Conservation (phyloP, 1,140 invertebrate species). For the Triops cancriformis region DNA sequence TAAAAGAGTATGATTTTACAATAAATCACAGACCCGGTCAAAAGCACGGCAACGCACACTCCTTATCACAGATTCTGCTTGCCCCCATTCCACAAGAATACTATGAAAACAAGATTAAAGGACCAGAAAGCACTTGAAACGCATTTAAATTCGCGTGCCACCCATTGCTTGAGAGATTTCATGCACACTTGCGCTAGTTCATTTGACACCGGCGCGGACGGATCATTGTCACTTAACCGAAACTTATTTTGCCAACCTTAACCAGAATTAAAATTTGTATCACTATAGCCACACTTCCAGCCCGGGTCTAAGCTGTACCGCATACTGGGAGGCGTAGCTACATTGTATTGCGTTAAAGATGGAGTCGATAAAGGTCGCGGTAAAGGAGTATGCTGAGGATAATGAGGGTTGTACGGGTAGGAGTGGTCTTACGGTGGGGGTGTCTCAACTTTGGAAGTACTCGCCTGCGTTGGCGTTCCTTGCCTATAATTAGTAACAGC, state of each 20-base stretch:
- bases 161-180: conserved; percentile 17
- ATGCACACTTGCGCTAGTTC: neutral
- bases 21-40: no score
- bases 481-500: conserved; percentile 36
- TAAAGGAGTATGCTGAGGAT: neutral
- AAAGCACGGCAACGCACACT: no score
- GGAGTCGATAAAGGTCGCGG: neutral
- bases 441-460: neutral
- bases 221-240: neutral
- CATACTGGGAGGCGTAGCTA: neutral
- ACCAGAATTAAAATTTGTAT: neutral
- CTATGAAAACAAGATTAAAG: neutral
- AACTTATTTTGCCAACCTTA: neutral
- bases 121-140: no score
- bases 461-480: neutral
- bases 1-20: no score
- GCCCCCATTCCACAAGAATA: no score
- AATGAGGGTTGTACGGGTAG: neutral
- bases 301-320: neutral
- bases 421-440: conserved; percentile 17
- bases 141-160: conserved; percentile 2
- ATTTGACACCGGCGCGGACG: neutral
- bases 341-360: neutral
- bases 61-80: no score
- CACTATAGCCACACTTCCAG: neutral